phyloP scores from a whole-genome alignment of 2,113 vertebrate species.

The Sceloporus tristichus region DNA sequence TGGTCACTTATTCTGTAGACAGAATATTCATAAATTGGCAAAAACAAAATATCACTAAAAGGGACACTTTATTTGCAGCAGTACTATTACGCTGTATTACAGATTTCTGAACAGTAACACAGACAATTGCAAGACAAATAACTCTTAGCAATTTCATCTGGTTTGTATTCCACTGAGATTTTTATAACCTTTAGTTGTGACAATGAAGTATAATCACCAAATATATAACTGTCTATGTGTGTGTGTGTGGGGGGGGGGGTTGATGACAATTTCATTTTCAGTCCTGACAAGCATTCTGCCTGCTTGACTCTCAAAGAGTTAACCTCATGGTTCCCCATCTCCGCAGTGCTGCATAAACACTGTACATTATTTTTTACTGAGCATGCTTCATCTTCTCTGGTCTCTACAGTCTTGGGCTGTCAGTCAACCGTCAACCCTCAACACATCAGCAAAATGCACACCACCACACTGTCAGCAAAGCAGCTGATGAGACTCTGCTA shows the following conservation, averaged over 20 bases:
- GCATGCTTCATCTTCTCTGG: conserved; percentile 74
- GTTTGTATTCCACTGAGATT: neutral
- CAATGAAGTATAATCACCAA: conserved; percentile 41
- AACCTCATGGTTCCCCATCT: conserved; percentile 61
- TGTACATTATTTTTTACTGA: conserved; percentile 72
- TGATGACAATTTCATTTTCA: neutral
- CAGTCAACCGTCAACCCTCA: conserved; percentile 82
- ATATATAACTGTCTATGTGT: conserved; percentile 15
- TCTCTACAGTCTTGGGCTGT: conserved; percentile 76
- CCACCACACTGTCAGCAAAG: conserved; percentile 80
- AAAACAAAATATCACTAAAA: neutral
- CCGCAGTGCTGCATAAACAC: conserved; percentile 75
- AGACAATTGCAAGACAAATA: neutral
- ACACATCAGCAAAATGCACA: conserved; percentile 77
- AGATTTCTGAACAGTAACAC: neutral
- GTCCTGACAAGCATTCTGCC: neutral
- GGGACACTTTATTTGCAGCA: neutral
- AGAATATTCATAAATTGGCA: neutral
- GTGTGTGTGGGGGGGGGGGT: neutral
- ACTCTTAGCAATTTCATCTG: neutral
- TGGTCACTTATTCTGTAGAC: neutral
- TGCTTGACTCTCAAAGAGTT: conserved; percentile 67
- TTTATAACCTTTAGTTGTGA: neutral
- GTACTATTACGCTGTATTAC: neutral
- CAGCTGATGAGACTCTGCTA: conserved; percentile 79